Evolutionary conservation across 2,113 vertebrate genomes (phyloP).

Genomic region (Anhinga anhinga): DNA sequence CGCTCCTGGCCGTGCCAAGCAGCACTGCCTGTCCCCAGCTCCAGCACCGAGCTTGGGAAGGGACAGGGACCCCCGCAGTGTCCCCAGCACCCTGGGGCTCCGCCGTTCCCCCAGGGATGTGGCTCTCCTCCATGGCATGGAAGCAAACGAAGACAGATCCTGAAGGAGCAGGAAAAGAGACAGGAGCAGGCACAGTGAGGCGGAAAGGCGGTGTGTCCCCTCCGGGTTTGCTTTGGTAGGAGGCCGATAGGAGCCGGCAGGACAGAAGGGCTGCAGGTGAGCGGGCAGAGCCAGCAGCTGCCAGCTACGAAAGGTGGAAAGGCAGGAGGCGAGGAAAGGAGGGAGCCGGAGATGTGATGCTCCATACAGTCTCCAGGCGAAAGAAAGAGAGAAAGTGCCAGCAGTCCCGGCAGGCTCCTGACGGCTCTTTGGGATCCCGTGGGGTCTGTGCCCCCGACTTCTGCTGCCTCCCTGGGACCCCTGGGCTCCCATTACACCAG

Average conservation of each 20-base stretch:
- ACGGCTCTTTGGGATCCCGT: neutral
- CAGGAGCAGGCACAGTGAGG: constrained; percentile 43
- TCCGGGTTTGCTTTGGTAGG: constrained; percentile 21
- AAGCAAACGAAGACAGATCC: neutral
- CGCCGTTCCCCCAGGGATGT: rapidly evolving
- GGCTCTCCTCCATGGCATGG: neutral
- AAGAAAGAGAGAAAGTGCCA: constrained; percentile 21
- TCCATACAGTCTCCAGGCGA: neutral
- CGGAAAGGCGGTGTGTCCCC: neutral
- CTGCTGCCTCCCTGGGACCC: neutral
- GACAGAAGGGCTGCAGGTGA: neutral
- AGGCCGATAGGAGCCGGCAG: neutral
- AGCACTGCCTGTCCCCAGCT: neutral
- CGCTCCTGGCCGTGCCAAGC: neutral
- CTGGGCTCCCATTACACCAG: neutral
- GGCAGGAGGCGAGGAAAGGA: neutral
- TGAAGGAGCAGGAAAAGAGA: neutral
- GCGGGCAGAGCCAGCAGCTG: neutral
- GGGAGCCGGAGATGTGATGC: neutral
- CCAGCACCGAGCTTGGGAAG: neutral
- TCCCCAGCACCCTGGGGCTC: neutral
- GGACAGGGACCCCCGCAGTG: neutral
- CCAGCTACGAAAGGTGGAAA: neutral
- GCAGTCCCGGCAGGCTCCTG: neutral
- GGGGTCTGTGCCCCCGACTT: neutral